These are phyloP conservation scores for Megalops cyprinoides DNA, from an alignment of 2,797 vertebrate species.

Conservation along the genomic window DNA sequence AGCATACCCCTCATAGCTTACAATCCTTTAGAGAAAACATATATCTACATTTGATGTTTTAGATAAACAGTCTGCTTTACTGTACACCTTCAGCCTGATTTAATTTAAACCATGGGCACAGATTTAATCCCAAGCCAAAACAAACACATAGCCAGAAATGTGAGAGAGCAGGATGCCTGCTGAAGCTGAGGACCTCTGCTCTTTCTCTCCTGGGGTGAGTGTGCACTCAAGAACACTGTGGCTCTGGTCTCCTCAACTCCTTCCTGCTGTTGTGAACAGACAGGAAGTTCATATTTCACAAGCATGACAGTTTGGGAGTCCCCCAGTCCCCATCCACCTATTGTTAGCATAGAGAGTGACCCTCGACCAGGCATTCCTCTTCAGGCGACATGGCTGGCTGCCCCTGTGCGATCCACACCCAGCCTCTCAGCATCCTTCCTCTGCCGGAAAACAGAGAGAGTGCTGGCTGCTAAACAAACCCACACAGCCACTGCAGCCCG, in stretches of 20 bases:
- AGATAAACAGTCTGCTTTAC: too few species aligned
- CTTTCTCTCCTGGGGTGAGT: background rate
- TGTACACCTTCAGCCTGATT: background rate
- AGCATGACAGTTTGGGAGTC: conserved; percentile 55
- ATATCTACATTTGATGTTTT: background rate
- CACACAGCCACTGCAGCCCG: background rate
- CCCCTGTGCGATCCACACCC: conserved; percentile 24
- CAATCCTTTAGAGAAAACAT: background rate
- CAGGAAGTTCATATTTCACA: conserved; percentile 65
- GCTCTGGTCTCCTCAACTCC: conserved; percentile 33
- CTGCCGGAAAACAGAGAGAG: conserved; percentile 30
- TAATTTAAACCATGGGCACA: background rate
- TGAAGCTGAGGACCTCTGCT: background rate
- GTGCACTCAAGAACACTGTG: background rate
- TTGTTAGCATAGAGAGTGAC: conserved; percentile 50
- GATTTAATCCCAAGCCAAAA: background rate
- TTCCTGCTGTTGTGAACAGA: conserved; percentile 62
- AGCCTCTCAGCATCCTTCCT: conserved; percentile 35
- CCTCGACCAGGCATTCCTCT: conserved; percentile 15
- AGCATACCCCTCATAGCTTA: background rate
- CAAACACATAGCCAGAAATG: background rate
- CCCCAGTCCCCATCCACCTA: conserved; percentile 38
- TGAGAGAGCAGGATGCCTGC: background rate
- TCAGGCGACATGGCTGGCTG: conserved; percentile 29
- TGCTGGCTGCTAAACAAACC: conserved; percentile 26